Conservation (phyloP, 2,888 invertebrate species). For the Agonopterix subpropinquella region DNA sequence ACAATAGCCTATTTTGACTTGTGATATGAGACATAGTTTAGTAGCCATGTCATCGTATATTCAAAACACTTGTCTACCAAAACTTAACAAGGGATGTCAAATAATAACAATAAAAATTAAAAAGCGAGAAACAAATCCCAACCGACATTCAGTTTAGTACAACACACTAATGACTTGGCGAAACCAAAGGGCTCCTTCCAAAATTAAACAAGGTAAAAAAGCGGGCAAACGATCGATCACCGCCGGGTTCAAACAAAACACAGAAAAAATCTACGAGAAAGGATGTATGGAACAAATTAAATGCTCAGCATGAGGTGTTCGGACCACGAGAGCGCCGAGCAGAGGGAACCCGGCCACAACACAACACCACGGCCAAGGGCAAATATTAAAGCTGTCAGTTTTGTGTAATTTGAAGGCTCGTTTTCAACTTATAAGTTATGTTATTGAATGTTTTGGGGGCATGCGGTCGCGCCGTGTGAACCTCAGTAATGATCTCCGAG, state of each 20-base stretch:
- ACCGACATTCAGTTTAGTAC: slow-evolving; percentile 9
- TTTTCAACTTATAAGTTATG: slow-evolving; percentile 67
- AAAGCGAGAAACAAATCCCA: slow-evolving; percentile 35
- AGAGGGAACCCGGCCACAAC: slow-evolving; percentile 24
- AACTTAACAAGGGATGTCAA: slow-evolving; percentile 32
- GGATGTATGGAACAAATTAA: slow-evolving; percentile 73
- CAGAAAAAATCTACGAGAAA: slow-evolving; percentile 63
- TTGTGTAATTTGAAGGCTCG: slow-evolving; percentile 69
- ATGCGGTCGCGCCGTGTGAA: slow-evolving; percentile 44
- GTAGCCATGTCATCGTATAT: too few species aligned
- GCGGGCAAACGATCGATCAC: slow-evolving; percentile 70
- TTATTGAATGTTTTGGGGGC: slow-evolving; percentile 66
- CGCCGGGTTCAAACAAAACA: slow-evolving; percentile 62
- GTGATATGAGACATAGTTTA: too few species aligned
- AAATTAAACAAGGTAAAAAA: slow-evolving; percentile 72
- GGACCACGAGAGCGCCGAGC: slow-evolving; percentile 2
- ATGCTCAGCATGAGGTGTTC: slow-evolving; percentile 69
- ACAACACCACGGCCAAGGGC: slow-evolving; percentile 45
- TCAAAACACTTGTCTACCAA: background rate
- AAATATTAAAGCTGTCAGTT: slow-evolving; percentile 73
- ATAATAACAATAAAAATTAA: slow-evolving; percentile 41
- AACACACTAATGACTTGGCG: slow-evolving; percentile 67
- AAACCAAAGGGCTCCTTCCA: slow-evolving; percentile 61
- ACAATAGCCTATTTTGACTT: too few species aligned
- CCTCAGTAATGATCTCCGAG: slow-evolving; percentile 41